phyloP scores from a whole-genome alignment of 1,140 invertebrate genomes.

The Mactra quadrangularis region DNA sequence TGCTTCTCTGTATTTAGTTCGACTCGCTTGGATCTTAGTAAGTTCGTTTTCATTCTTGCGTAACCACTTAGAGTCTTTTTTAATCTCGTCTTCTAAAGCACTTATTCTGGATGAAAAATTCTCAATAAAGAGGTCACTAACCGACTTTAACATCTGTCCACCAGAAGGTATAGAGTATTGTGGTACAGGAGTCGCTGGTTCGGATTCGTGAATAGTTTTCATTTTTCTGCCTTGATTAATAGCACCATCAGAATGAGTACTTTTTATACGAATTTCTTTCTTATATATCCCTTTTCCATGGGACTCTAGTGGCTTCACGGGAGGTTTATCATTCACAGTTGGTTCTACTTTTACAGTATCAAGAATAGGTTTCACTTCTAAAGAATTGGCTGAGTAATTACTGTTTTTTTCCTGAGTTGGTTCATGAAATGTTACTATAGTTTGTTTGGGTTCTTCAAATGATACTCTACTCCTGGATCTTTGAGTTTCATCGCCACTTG shows the following conservation, averaged over 20 bases:
- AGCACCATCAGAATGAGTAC: conserved; percentile 62
- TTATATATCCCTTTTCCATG: conserved; percentile 24
- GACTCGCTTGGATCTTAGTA: conserved; percentile 36
- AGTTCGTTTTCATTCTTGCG: conserved; percentile 62
- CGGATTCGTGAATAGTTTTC: conserved; percentile 52
- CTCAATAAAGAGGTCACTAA: conserved; percentile 75
- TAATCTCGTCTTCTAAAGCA: conserved; percentile 73
- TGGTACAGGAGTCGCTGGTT: conserved; percentile 33
- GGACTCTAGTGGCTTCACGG: background rate
- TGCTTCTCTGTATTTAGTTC: conserved; percentile 25
- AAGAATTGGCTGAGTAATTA: no score
- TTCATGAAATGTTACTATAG: no score
- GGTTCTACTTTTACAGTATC: no score
- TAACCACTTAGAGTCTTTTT: conserved; percentile 66
- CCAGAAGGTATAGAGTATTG: conserved; percentile 51
- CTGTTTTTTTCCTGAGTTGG: no score
- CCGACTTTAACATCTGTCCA: conserved; percentile 62
- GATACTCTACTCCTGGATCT: background rate
- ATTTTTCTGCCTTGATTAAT: conserved; percentile 27
- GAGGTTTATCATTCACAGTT: no score
- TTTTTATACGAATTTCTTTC: conserved; percentile 48
- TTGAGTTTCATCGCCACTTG: conserved; percentile 41
- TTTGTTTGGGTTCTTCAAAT: background rate
- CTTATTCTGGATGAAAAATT: conserved; percentile 71
- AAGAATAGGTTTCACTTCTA: background rate